phyloP scores from a whole-genome alignment of 2,888 invertebrate species.

The Dusona sp. region DNA sequence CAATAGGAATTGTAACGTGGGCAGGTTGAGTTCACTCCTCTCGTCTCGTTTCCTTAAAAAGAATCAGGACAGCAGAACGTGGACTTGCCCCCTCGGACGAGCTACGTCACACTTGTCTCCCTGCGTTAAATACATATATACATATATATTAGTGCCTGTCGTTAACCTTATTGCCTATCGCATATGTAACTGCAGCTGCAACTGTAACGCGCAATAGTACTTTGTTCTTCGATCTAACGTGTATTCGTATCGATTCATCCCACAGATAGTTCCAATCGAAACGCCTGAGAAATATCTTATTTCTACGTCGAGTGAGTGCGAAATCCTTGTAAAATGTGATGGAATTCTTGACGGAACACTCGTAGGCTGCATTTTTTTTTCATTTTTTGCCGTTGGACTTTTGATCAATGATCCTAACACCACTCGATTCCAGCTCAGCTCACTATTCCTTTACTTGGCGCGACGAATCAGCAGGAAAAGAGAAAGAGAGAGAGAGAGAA shows the following conservation, averaged over 20 bases:
- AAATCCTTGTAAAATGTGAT: constrained; percentile 52
- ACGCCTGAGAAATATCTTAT: constrained; percentile 19
- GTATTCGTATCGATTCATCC: constrained; percentile 59
- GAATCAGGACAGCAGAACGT: constrained; percentile 59
- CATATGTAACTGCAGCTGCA: constrained; percentile 57
- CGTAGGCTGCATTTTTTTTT: constrained; percentile 32
- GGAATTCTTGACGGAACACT: constrained; percentile 27
- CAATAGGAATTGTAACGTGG: constrained; percentile 67
- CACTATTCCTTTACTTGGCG: neutral
- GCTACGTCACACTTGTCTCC: constrained; percentile 66
- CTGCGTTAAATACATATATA: constrained; percentile 8
- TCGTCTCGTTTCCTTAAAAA: constrained; percentile 70
- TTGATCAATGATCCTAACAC: constrained; percentile 19
- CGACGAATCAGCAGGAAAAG: neutral
- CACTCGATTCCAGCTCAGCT: neutral
- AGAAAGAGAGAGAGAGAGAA: neutral
- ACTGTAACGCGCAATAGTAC: constrained; percentile 55
- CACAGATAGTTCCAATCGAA: constrained; percentile 45
- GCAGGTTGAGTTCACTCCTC: constrained; percentile 68
- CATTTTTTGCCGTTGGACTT: constrained; percentile 12
- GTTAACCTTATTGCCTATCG: constrained; percentile 62
- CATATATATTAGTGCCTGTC: constrained; percentile 33
- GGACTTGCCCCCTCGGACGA: constrained; percentile 59
- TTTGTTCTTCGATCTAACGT: constrained; percentile 54
- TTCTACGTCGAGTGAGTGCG: constrained; percentile 26